Base-by-base conservation (phyloP, 2,113 vertebrate species). In the Leptobrachium leishanense region DNA sequence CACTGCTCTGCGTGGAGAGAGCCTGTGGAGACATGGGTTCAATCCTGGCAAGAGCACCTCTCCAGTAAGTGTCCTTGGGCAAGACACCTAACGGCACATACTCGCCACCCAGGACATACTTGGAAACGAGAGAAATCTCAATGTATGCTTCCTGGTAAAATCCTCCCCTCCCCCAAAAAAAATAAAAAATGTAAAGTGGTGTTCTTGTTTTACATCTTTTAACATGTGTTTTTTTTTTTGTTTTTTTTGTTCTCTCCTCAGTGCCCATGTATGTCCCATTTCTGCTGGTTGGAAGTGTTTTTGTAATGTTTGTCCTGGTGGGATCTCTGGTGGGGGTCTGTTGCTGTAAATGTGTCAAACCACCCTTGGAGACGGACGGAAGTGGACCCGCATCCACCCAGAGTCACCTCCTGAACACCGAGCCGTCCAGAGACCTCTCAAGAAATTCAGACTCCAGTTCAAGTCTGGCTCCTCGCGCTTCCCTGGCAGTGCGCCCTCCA, bases 221-320 rank as follows among this genome's bases (percentile, higher is more conserved):
- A 31, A 31, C 20, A 2, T 55, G 6, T 57, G 50, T 40, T 68
- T 68, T 31, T 31, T 31, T 31, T 31, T 55, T 6, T 57, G 50
- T 40, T 68, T 68, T 31, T 31, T 31, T 31, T 31, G 20, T 31
- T 31, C 20, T 31, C 20, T 31, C 20, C 20, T 0, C 82, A 92
- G 91, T 89, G 80, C 90, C 91, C 0, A 79, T 83, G 1, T 91
- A 90, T 75, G 71, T 93, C 44, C 91, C 90, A 0, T 92, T 91
- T 82, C 86, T 92, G 44, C 90, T 90, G 0, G 85, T 90, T 6
- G 83, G 85, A 2, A 85, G 88, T 0, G 12, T 87, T 0, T 90
- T 91, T 20, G 82, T 90, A 76, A 85, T 83, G 0, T 89, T 92
- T 13, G 53, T 91, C 1, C 70, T 82, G 13, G 62, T 89, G 0